Evolutionary conservation across 1,140 invertebrate species (phyloP), one percentile per base, ranked within the genome.

Genomic region (Galleria mellonella): DNA sequence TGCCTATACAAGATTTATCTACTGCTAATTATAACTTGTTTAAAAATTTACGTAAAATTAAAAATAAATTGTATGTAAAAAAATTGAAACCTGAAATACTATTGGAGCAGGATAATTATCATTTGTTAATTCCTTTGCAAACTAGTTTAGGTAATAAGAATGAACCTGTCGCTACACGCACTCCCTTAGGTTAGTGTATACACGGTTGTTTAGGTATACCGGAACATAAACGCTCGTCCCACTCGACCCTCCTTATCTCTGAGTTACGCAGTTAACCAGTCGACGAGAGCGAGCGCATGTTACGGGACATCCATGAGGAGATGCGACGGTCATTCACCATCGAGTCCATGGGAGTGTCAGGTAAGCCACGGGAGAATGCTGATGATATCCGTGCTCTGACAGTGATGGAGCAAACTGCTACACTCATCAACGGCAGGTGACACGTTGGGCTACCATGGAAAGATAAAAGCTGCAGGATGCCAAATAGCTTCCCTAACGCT

Each of bases 371-470:
- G 0, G 43, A 45, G 27, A 55, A 51, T n/a, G 2, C 8, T 1
- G 47, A 53, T 2, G 51, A 61, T 10, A 4, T 31, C n/a, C 46
- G 46, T 0, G 57, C 49, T n/a, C 1, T 30, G 0, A 35, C 31
- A 12, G 17, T 17, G 0, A 15, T 57, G 17, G 43, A 52, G 13
- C 31, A 9, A 0, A 42, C 32, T 2, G 13, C 40, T 2, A 9
- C 7, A 17, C 35, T 51, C 1, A 12, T 39, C 7, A 4, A 39
- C 7, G 31, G 51, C 5, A n/a, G 29, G 14, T 64, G 58, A 47
- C 33, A 64, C 27, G 54, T 55, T 0, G 54, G 68, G 1, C 28
- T 72, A 12, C 56, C 65, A 1, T 67, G 60, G 62, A 62, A 51
- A 35, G 38, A 59, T n/a, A 14, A 29, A 1, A 31, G 45, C n/a